A percentile compares a stretch with the other conserved stretches of the same genome.
Conservation (phyloP, 2,888 invertebrate genomes). For the Cephus spinipes region DNA sequence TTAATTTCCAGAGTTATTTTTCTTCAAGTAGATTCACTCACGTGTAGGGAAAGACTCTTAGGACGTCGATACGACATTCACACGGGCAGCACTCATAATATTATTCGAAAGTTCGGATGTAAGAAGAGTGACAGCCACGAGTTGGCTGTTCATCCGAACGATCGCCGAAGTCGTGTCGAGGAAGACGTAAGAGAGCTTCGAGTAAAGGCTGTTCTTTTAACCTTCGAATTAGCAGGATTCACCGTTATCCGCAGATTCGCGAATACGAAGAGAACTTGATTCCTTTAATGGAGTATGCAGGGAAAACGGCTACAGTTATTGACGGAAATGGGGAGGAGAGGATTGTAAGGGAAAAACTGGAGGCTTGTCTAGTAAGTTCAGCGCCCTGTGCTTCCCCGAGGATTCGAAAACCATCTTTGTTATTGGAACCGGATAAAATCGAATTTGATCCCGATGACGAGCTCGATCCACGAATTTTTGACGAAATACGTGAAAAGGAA, state of each 20-base stretch:
- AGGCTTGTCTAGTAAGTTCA: slow-evolving; percentile 45
- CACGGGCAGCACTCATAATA: slow-evolving; percentile 58
- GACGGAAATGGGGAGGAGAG: slow-evolving; percentile 42
- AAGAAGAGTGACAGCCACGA: slow-evolving; percentile 9
- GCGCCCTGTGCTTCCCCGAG: slow-evolving; percentile 39
- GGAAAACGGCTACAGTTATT: slow-evolving; percentile 42
- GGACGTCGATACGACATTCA: slow-evolving; percentile 66
- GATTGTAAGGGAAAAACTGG: slow-evolving; percentile 43
- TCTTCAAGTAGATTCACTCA: slow-evolving; percentile 62
- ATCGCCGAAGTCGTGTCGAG: slow-evolving; percentile 34
- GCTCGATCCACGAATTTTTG: slow-evolving; percentile 34
- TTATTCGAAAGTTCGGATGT: slow-evolving; percentile 18
- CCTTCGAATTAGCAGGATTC: no score
- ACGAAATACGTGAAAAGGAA: slow-evolving; percentile 41
- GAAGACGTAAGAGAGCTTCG: slow-evolving; percentile 37
- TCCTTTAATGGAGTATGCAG: slow-evolving; percentile 46
- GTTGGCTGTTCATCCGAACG: slow-evolving; percentile 36
- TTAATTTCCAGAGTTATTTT: slow-evolving; percentile 67
- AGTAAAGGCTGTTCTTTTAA: background rate
- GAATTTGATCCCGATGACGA: slow-evolving; percentile 56
- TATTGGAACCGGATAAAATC: slow-evolving; percentile 36
- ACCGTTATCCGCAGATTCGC: slow-evolving; percentile 33
- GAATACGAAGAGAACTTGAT: slow-evolving; percentile 42
- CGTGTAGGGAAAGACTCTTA: slow-evolving; percentile 64
- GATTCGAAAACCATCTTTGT: slow-evolving; percentile 26